These are phyloP conservation scores for Drosophila mayri DNA, from an alignment of 1,140 invertebrate species.

Conservation along the genomic window DNA sequence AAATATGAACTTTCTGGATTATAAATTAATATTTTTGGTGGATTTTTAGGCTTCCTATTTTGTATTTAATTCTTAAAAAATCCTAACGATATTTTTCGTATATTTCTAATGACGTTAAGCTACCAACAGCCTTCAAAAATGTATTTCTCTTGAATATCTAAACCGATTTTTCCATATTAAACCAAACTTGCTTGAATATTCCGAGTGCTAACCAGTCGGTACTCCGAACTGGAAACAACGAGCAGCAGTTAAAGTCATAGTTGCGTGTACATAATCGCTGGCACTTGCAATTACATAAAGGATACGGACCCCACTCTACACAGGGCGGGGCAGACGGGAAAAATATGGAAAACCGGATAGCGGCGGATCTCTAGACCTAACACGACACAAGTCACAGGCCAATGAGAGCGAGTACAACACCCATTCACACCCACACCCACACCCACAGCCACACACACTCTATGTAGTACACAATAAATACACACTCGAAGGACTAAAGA, in stretches of 20 bases:
- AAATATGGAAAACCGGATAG: slow-evolving; percentile 33
- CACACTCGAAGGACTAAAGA: slow-evolving; percentile 63
- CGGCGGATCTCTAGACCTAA: slow-evolving; percentile 38
- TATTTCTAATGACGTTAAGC: too few species aligned
- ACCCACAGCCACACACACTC: neutral
- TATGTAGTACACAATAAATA: slow-evolving; percentile 10
- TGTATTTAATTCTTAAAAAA: neutral
- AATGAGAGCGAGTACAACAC: slow-evolving; percentile 1
- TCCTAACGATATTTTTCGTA: neutral
- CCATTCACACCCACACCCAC: slow-evolving; percentile 14
- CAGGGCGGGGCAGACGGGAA: neutral
- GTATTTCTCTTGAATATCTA: neutral
- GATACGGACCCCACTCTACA: slow-evolving; percentile 23
- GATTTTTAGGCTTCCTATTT: neutral
- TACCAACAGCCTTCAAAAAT: accelerated
- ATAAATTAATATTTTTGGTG: neutral
- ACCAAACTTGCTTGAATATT: too few species aligned
- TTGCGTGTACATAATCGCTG: slow-evolving; percentile 78
- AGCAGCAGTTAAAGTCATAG: slow-evolving; percentile 66
- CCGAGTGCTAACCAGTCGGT: neutral
- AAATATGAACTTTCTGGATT: neutral
- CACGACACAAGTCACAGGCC: slow-evolving; percentile 10
- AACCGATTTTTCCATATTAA: too few species aligned
- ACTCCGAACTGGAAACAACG: slow-evolving; percentile 19
- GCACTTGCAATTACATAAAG: slow-evolving; percentile 65